Conservation (phyloP, 2,113 vertebrate species). For the Chaenogobius annularis region DNA sequence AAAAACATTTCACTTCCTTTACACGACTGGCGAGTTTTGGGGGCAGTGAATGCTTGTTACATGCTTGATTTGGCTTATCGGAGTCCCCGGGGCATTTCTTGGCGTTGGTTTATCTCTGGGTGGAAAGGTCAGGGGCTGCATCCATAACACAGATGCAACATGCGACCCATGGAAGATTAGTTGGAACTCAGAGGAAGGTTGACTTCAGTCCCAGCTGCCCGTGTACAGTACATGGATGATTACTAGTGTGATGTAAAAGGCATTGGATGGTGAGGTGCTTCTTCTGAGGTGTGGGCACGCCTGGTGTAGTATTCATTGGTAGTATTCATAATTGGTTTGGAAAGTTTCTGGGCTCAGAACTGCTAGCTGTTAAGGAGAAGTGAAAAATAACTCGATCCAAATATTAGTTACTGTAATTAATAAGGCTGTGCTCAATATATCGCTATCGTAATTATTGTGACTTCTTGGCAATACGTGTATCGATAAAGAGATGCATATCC, state of each 20-base stretch:
- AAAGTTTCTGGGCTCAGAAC: no score
- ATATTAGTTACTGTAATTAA: no score
- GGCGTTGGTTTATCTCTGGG: constrained; percentile 19
- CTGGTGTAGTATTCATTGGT: no score
- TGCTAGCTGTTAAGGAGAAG: no score
- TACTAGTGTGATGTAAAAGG: constrained; percentile 27
- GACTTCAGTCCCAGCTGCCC: constrained; percentile 1
- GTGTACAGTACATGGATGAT: constrained; percentile 1
- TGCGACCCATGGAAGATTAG: constrained; percentile 27
- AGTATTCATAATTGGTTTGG: no score
- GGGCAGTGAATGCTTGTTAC: constrained; percentile 13
- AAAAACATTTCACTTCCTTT: neutral
- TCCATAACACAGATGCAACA: constrained; percentile 33
- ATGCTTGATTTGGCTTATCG: constrained; percentile 25
- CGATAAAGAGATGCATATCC: no score
- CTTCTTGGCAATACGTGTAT: no score
- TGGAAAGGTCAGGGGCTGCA: constrained; percentile 38
- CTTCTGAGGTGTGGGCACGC: neutral
- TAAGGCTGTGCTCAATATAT: no score
- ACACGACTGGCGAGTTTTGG: neutral
- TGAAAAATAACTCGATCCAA: no score
- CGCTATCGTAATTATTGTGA: no score
- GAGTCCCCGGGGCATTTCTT: constrained; percentile 2
- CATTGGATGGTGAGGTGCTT: constrained; percentile 7
- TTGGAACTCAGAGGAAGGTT: constrained; percentile 14